phyloP scores from a whole-genome alignment of 1,140 invertebrate species.

The Galleria mellonella region DNA sequence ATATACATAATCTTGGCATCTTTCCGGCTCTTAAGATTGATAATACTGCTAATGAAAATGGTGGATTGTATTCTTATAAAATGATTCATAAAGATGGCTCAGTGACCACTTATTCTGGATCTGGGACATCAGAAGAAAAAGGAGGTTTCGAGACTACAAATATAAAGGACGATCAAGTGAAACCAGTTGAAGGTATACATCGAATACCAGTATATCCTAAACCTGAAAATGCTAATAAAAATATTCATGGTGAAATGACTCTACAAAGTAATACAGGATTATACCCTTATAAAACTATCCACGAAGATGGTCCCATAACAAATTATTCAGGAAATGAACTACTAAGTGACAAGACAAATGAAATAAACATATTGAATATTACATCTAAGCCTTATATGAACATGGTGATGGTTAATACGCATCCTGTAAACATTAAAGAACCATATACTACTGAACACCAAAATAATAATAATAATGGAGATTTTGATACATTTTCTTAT shows the following conservation, averaged over 20 bases:
- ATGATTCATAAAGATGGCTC: not conserved
- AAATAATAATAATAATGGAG: too few species aligned
- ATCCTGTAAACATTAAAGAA: too few species aligned
- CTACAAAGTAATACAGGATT: not conserved
- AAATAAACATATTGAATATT: not conserved
- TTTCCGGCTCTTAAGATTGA: too few species aligned
- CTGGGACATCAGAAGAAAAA: not conserved
- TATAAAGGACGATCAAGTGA: not conserved
- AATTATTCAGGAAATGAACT: not conserved
- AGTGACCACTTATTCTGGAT: not conserved
- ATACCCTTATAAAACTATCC: not conserved
- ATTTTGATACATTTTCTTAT: not conserved
- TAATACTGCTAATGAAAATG: too few species aligned
- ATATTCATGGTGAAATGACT: too few species aligned
- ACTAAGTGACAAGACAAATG: not conserved
- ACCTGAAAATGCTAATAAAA: too few species aligned
- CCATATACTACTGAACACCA: too few species aligned
- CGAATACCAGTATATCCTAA: not conserved
- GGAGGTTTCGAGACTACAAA: not conserved
- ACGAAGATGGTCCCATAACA: conserved; percentile 7
- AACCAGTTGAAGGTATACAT: not conserved
- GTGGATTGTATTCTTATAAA: not conserved
- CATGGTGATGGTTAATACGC: too few species aligned
- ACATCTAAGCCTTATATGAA: too few species aligned
- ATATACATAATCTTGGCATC: too few species aligned